These are phyloP conservation scores for Tinamus major DNA, from an alignment of 2,797 vertebrate species.

Conservation along the genomic window DNA sequence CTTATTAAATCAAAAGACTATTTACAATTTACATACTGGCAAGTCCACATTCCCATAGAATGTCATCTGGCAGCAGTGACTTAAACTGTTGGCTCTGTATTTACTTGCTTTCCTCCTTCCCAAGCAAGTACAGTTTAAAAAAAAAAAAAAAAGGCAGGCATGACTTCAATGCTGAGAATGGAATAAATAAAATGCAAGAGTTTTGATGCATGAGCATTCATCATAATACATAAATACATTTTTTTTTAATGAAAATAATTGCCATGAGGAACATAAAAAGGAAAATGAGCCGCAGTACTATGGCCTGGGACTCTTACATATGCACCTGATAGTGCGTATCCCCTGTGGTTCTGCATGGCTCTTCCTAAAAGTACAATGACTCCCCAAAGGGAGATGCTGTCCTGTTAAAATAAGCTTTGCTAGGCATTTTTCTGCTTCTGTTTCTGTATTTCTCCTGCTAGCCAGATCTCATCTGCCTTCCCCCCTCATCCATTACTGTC, in stretches of 20 bases:
- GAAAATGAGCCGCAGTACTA: background rate
- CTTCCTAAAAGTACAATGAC: background rate
- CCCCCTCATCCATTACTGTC: background rate
- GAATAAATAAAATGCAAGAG: background rate
- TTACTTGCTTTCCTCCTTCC: conserved; percentile 23
- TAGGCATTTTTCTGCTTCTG: background rate
- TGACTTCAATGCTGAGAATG: background rate
- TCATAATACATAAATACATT: background rate
- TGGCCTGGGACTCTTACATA: background rate
- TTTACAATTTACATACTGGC: conserved; percentile 63
- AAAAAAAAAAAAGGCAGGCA: background rate
- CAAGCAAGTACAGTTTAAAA: conserved; percentile 6
- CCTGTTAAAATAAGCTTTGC: background rate
- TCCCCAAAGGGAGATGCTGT: background rate
- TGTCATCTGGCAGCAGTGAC: conserved; percentile 35
- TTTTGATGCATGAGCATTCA: background rate
- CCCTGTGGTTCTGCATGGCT: no score
- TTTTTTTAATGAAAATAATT: background rate
- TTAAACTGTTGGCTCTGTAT: conserved; percentile 30
- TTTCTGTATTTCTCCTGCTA: background rate
- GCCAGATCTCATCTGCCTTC: background rate
- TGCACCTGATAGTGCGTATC: background rate
- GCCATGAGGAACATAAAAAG: background rate
- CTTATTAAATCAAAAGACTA: conserved; percentile 59
- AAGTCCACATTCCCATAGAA: conserved; percentile 56